Conservation (phyloP, 2,888 invertebrate species). For the Strigamia maritima region DNA sequence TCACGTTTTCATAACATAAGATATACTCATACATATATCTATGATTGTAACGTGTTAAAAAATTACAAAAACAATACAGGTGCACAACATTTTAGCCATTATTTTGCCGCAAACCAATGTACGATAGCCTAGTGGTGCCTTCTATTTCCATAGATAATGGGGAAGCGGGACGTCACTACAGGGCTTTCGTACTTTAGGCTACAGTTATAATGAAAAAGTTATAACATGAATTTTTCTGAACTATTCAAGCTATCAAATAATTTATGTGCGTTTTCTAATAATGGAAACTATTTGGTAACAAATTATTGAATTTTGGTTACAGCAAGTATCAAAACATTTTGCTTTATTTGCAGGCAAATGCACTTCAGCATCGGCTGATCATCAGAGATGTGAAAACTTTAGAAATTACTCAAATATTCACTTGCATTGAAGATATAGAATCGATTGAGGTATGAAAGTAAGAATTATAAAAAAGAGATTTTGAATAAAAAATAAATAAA, state of each 20-base stretch:
- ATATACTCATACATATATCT: neutral
- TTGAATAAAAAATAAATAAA: neutral
- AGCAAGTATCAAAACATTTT: neutral
- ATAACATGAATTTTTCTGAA: constrained; percentile 38
- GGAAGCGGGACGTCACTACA: neutral
- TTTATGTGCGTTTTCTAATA: constrained; percentile 18
- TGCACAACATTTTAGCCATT: neutral
- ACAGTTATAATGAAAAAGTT: neutral
- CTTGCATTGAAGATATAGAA: constrained; percentile 24
- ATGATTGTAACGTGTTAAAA: neutral
- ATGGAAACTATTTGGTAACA: constrained; percentile 37
- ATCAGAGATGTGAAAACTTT: constrained; percentile 1
- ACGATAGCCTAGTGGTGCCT: neutral
- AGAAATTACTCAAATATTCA: constrained; percentile 36
- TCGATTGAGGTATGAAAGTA: constrained; percentile 20
- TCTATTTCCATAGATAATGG: neutral
- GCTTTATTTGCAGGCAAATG: constrained; percentile 28
- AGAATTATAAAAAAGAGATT: neutral
- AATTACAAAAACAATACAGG: neutral
- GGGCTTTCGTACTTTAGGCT: neutral
- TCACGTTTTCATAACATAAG: neutral
- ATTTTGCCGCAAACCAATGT: neutral
- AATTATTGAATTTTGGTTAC: neutral
- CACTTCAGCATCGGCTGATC: constrained; percentile 19
- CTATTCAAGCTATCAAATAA: neutral